Base-by-base conservation (phyloP, 2,888 invertebrate genomes). In the Cheilosia variabilis region DNA sequence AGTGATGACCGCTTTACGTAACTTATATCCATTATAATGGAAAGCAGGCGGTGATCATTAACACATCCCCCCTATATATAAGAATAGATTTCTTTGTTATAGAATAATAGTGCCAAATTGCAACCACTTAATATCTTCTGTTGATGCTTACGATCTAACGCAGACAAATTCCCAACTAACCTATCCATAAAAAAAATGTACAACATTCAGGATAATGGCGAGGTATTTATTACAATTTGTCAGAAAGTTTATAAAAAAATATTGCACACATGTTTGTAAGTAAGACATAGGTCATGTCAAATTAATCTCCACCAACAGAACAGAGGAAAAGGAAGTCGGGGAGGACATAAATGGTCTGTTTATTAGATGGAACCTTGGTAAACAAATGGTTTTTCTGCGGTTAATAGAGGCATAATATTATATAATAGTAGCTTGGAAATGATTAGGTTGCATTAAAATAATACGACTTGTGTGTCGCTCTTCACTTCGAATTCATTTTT, bases 401-500 rank as follows among this genome's bases (percentile, higher is more conserved):
- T 37, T 37, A 37, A 4, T 7, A 10, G 37, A 37, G 13, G 9
- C 2, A 0, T 6, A 27, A 31, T 31, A 31, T 9, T 9, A 31
- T 37, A 37, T 13, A 13, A 13, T 13, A 37, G 4, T 10, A 13
- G 4, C 37, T 37, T 37, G 4, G 37, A 13, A 13, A 13, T 37
- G 13, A 37, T 13, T 37, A 37, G 37, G 13, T 37, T 4, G 37
- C 37, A 13, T 13, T 37, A 13, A 34, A 34, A 34, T 34, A 13
- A 50, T 22, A 19, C 22, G 50, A 22, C 22, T 19, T 1, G 37
- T 13, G 13, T 17, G 5, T 7, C 6, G 17, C 19, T 17, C 9
- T 47, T 47, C 31, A 19, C 52, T 34, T 55, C 45, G 53, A 73
- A 55, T 73, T 73, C 15, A 55, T 57, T 73, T 73, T 63, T 63